Base-by-base conservation (phyloP, 2,888 invertebrate species). In the Trachelus stipa region DNA sequence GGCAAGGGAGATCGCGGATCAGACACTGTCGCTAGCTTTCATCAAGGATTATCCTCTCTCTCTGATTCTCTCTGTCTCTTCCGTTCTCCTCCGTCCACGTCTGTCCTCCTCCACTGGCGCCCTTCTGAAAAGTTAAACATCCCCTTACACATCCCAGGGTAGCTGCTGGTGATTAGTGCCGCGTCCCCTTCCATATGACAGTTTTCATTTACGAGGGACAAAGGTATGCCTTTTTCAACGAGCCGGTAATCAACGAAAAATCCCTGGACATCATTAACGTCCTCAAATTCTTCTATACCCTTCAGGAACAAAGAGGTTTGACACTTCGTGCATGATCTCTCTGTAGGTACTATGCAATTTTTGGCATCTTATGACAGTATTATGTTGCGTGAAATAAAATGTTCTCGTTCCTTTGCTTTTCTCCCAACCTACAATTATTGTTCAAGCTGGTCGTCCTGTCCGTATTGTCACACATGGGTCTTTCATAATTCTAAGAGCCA, bases 11-110 rank as follows among this genome's bases (percentile, higher is more conserved):
- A 83, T 81, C 83, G 81, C 78, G 84, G 83, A 84, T 83, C 84
- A 83, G 83, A 83, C 83, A 82, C 80, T 81, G 83, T 83, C 83
- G 83, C 81, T 79, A 83, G 83, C 83, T 83, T 83, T 83, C 84
- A 85, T 85, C 82, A 83, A 81, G 82, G 85, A 83, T 85, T 85
- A 85, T 82, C 83, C 81, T 82, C 79, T 80, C 82, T 79, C 80
- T 79, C 80, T 79, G 79, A 78, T 79, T 80, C 56, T 75, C 33
- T 68, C 56, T 37, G 33, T 33, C 34, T 34, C 77, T 34, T 69
- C 75, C 69, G n/a, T 68, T 35, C 75, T 76, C 69, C 33, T 73
- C 34, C 31, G 75, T 68, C 30, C 35, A 31, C 31, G 56, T 56
- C 56, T 56, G 56, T 56, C 56, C 56, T 56, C 56, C 56, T 56